phyloP scores from a whole-genome alignment of 2,888 invertebrate species.

The Dynastes maya region DNA sequence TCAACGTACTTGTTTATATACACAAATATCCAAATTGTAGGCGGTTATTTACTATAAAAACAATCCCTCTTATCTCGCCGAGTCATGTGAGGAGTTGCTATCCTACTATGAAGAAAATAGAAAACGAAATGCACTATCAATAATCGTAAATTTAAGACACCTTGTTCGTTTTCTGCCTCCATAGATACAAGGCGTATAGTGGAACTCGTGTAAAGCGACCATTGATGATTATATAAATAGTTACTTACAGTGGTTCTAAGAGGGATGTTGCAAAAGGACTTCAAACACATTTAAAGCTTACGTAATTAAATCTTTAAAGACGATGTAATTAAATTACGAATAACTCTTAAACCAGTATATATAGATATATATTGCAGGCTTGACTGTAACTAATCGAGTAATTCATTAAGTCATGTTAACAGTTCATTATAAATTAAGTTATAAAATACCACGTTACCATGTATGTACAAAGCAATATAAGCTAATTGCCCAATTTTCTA shows the following conservation, averaged over 20 bases:
- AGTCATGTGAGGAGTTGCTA: constrained; percentile 33
- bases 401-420: constrained; percentile 9
- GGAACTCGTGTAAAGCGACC: neutral
- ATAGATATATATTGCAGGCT: neutral
- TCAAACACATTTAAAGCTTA: too few relatives aligned
- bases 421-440: constrained; percentile 9
- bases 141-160: constrained; percentile 46
- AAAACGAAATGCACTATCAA: constrained; percentile 46
- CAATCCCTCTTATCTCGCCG: constrained; percentile 39
- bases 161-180: constrained; percentile 31
- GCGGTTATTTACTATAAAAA: constrained; percentile 46
- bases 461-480: neutral
- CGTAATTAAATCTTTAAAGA: too few relatives aligned
- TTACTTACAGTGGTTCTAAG: neutral
- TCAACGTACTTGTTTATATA: constrained; percentile 41
- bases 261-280: too few relatives aligned
- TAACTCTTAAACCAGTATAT: neutral
- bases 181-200: neutral
- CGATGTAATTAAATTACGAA: too few relatives aligned
- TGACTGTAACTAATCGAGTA: neutral
- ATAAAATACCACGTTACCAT: neutral
- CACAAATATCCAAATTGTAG: constrained; percentile 42
- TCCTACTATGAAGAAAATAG: constrained; percentile 40
- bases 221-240: neutral
- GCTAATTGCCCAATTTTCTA: constrained; percentile 31